These are phyloP conservation scores for Quiscalus mexicanus DNA, from an alignment of 2,113 vertebrate species.

Conservation along the genomic window DNA sequence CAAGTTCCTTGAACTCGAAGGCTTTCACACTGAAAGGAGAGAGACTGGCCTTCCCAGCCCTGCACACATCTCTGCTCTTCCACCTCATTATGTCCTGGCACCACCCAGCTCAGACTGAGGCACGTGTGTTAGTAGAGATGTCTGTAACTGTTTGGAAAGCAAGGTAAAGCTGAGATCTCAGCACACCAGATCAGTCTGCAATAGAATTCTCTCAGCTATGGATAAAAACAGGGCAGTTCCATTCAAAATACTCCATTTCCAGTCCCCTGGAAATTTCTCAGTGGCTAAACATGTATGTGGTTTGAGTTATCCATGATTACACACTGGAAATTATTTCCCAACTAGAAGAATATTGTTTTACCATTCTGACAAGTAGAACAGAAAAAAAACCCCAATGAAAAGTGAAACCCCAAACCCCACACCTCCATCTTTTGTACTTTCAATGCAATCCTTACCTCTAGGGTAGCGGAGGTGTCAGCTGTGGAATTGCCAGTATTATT, in stretches of 20 bases:
- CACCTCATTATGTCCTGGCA: neutral
- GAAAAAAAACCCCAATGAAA: fast-evolving
- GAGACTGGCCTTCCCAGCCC: neutral
- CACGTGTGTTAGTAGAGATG: neutral
- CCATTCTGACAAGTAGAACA: neutral
- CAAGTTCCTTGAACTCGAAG: neutral
- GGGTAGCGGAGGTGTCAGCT: constrained; percentile 92
- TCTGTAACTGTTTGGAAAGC: neutral
- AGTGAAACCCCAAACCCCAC: neutral
- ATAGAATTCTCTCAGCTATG: neutral
- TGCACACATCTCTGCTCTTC: neutral
- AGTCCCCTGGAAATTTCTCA: neutral
- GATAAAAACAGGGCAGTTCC: neutral
- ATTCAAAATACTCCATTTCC: neutral
- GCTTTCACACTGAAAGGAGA: no score
- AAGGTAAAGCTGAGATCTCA: neutral
- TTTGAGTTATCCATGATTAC: neutral
- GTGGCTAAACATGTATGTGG: neutral
- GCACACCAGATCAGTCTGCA: neutral
- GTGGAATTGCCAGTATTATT: constrained; percentile 94
- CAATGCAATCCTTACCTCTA: constrained; percentile 81
- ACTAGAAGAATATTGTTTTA: neutral
- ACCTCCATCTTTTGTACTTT: neutral
- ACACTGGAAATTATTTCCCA: neutral
- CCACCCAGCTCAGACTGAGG: neutral